These are phyloP conservation scores for Serripes groenlandicus DNA, from an alignment of 2,888 invertebrate genomes.

Conservation along the genomic window DNA sequence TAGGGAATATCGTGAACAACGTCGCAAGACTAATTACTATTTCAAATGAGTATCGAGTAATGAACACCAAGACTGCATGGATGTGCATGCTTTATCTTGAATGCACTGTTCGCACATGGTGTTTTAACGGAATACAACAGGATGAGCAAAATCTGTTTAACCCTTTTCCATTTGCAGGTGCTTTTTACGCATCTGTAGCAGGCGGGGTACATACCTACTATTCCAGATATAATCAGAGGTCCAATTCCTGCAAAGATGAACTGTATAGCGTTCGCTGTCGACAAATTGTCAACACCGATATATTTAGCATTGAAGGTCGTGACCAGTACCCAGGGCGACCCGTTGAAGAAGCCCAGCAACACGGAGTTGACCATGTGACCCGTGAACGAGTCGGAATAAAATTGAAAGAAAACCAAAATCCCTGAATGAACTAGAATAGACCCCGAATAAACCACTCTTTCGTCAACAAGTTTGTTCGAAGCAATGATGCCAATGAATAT, in stretches of 20 bases:
- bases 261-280: conserved; percentile 13
- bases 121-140: background rate
- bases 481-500: background rate
- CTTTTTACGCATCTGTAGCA: too few relatives aligned
- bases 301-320: conserved; percentile 6
- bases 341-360: conserved; percentile 11
- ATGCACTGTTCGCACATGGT: background rate
- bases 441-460: conserved; percentile 11
- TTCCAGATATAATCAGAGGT: background rate
- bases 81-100: too few relatives aligned
- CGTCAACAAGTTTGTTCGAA: background rate
- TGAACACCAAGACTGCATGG: too few relatives aligned
- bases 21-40: too few relatives aligned
- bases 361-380: conserved; percentile 16
- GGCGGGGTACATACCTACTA: background rate
- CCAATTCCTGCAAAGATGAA: conserved; percentile 23
- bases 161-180: too few relatives aligned
- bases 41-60: too few relatives aligned
- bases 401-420: background rate
- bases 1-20: too few relatives aligned
- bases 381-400: conserved; percentile 13
- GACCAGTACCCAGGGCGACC: background rate
- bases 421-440: background rate
- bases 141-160: too few relatives aligned
- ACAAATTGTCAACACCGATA: conserved; percentile 16